Evolutionary conservation across 2,888 invertebrate species (phyloP).

Genomic region (Tupiocoris notatus): DNA sequence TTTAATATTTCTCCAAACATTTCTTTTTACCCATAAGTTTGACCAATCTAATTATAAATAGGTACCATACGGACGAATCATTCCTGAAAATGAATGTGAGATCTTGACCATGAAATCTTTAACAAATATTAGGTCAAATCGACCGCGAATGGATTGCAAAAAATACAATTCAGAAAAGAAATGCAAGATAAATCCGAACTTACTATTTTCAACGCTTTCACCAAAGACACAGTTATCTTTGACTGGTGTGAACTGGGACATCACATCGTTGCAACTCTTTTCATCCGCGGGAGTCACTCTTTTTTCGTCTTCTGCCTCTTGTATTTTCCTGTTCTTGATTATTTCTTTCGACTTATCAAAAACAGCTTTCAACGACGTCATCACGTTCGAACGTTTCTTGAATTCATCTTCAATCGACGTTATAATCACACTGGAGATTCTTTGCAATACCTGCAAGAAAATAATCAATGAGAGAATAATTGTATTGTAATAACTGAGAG

Average conservation of each 20-base stretch:
- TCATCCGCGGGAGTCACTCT: neutral
- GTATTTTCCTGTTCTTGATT: neutral
- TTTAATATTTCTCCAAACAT: no score
- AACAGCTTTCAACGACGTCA: neutral
- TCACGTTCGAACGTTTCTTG: neutral
- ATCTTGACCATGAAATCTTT: no score
- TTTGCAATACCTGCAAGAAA: constrained; percentile 14
- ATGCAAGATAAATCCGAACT: no score
- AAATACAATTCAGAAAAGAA: no score
- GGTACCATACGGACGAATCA: no score
- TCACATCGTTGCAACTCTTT: neutral
- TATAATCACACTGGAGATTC: constrained; percentile 23
- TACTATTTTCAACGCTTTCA: neutral
- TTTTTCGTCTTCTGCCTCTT: neutral
- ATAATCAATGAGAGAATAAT: no score
- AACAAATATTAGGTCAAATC: no score
- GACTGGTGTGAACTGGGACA: neutral
- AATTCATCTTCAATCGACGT: constrained; percentile 17
- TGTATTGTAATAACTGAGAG: no score
- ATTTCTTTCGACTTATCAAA: constrained; percentile 1
- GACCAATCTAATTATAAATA: no score
- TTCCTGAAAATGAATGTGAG: no score
- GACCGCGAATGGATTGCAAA: no score
- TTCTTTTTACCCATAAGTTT: no score
- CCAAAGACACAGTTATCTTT: neutral